These are phyloP conservation scores for Limanda limanda DNA, from an alignment of 2,113 vertebrate species.

Conservation along the genomic window DNA sequence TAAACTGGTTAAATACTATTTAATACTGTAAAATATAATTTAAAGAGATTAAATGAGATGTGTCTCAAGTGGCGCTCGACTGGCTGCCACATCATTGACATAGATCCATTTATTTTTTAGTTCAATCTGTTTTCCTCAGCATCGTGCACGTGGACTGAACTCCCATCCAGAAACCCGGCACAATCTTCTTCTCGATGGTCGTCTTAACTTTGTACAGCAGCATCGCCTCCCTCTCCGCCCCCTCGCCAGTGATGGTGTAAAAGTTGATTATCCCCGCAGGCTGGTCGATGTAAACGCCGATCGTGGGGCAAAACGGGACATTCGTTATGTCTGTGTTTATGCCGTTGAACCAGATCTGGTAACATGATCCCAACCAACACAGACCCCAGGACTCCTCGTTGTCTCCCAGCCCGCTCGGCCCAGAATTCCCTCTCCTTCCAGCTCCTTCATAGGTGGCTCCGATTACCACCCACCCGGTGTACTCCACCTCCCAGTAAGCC, in stretches of 20 bases:
- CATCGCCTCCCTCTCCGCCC: slow-evolving; percentile 40
- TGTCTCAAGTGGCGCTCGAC: not conserved
- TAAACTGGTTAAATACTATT: too few species aligned
- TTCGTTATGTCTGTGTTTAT: slow-evolving; percentile 25
- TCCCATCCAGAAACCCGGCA: slow-evolving; percentile 73
- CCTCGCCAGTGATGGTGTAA: slow-evolving; percentile 45
- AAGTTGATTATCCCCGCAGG: slow-evolving; percentile 62
- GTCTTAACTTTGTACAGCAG: slow-evolving; percentile 53
- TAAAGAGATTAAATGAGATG: not conserved
- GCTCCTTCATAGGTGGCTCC: slow-evolving; percentile 61
- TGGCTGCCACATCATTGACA: not conserved
- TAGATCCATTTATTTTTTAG: not conserved
- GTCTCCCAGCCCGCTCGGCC: slow-evolving; percentile 67
- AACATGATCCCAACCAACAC: slow-evolving; percentile 64
- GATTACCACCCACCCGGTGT: slow-evolving; percentile 61
- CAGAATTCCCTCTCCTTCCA: slow-evolving; percentile 44
- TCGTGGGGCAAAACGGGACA: slow-evolving; percentile 33
- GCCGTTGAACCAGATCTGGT: slow-evolving; percentile 69
- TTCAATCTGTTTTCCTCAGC: slow-evolving; percentile 50
- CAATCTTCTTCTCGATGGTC: slow-evolving; percentile 41
- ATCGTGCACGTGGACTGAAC: slow-evolving; percentile 61
- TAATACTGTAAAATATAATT: too few species aligned
- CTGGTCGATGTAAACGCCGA: slow-evolving; percentile 73
- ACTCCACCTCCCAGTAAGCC: slow-evolving; percentile 71
- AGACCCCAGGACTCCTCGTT: slow-evolving; percentile 73